Conservation (phyloP, 2,113 vertebrate species). For the Scatophagus argus region DNA sequence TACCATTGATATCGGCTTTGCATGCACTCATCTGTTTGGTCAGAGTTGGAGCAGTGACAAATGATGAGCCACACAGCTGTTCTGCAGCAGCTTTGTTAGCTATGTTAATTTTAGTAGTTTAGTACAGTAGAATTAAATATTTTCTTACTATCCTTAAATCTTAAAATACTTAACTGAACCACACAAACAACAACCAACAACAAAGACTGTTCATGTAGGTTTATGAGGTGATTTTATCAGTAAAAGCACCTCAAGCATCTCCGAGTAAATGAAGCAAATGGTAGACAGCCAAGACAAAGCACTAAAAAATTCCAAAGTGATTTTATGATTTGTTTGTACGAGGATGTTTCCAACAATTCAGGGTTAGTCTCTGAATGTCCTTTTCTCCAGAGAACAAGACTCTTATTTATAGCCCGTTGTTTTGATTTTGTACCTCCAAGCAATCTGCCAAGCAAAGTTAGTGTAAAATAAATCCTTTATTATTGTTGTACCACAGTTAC, state of each 20-base stretch:
- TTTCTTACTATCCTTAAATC: neutral
- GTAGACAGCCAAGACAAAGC: neutral
- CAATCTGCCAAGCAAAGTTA: neutral
- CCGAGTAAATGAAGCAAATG: neutral
- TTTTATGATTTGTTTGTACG: neutral
- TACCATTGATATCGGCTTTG: too few species aligned
- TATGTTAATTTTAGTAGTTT: too few species aligned
- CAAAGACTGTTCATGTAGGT: neutral
- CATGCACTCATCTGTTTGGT: too few species aligned
- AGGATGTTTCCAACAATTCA: neutral
- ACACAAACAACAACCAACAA: neutral
- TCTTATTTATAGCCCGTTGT: neutral
- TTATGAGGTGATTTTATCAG: slow-evolving; percentile 5
- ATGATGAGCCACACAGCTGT: neutral
- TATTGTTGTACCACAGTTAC: slow-evolving; percentile 24
- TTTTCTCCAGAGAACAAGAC: neutral
- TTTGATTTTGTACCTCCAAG: neutral
- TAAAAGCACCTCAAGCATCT: neutral
- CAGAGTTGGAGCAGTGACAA: neutral
- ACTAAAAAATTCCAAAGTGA: neutral
- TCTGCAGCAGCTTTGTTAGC: too few species aligned
- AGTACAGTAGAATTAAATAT: neutral
- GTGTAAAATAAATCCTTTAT: slow-evolving; percentile 2
- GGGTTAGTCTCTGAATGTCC: neutral
- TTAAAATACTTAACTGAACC: neutral